Evolutionary conservation across 1,140 invertebrate genomes (phyloP), one percentile per base, ranked within the genome.

Genomic region (Sitophilus oryzae): DNA sequence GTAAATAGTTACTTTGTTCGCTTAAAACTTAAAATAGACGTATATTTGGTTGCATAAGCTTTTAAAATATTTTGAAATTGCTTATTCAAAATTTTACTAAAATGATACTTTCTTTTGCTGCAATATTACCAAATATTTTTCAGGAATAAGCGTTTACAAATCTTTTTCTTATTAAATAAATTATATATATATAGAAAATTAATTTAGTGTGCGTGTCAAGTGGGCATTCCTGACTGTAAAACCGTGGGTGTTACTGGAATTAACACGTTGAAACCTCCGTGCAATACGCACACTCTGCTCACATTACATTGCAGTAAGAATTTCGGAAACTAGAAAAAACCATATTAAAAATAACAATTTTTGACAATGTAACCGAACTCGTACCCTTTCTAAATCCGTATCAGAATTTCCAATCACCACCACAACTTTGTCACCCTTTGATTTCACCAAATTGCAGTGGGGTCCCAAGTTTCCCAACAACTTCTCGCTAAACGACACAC

Each of bases 391-490:
- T 43, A 85, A 81, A 60, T 86, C 84, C 62, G 88, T 83, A 65
- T 87, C 82, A 44, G 82, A 80, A n/a, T 78, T 81, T 15, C 87
- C 86, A 34, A 93, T 80, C 51, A 95, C 80, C 2, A 90, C 84
- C 41, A 94, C 81, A 35, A 87, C 80, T 64, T 82, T 83, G 22
- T 81, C 69, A 73, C 76, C 71, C 74, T 75, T 71, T 58, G 76
- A 68, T 68, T 81, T 74, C 67, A 85, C 62, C 58, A 73, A 69
- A 34, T 74, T 74, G n/a, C 78, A 76, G 57, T 87, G 81, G 1
- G 80, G 73, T 14, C 82, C 81, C 0, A 88, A 69, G 9, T 76
- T 74, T 63, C 84, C 75, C 34, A 84, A 64, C 61, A 80, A 72
- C 71, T 76, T 73, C 58, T 85, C 79, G 18, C 77, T 83, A 65